Evolutionary conservation across 2,113 vertebrate genomes (phyloP), one percentile per base, ranked within the genome.

Genomic region (Trogon surrucura): DNA sequence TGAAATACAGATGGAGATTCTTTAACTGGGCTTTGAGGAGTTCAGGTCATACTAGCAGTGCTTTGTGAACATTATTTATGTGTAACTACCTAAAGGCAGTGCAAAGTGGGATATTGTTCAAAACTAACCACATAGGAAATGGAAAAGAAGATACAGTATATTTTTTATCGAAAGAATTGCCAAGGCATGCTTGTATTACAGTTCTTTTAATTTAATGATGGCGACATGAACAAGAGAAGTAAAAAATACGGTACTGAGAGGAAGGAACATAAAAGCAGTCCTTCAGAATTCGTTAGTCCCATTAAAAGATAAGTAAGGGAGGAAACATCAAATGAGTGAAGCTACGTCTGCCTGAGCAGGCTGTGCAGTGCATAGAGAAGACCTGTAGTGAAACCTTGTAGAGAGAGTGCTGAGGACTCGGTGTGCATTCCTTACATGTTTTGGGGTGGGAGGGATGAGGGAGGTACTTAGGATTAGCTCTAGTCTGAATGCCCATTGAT

Each of bases 141-240:
- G 23, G 13, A 74, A 94, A 94, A 80, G 41, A 88, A 89, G 77
- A 88, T 92, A 85, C n/a, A 92, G 77, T 93, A 83, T 75, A 36
- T 54, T 89, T 88, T 94, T 95, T 60, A 94, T 56, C 61, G 64
- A 92, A 84, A 83, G 57, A 96, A 80, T 97, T 97, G 88, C 58
- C 91, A 57, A 34, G 88, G 67, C 77, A 70, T 88, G 51, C 96
- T 98, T 95, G 5, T 96, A 97, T 94, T 97, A 96, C 97, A 97
- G 93, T 94, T 95, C 20, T 80, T 95, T 85, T 57, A 97, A 88
- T 98, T 97, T 96, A 98, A 98, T 98, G 97, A 95, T 96, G 79
- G 78, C 89, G 95, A 56, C 97, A 86, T 54, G 25, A 97, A 88
- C 74, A 95, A 67, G 1, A 89, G 4, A 73, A 29, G 36, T 88